phyloP scores from a whole-genome alignment of 2,113 vertebrate genomes.

The Brachyhypopomus occidentalis region DNA sequence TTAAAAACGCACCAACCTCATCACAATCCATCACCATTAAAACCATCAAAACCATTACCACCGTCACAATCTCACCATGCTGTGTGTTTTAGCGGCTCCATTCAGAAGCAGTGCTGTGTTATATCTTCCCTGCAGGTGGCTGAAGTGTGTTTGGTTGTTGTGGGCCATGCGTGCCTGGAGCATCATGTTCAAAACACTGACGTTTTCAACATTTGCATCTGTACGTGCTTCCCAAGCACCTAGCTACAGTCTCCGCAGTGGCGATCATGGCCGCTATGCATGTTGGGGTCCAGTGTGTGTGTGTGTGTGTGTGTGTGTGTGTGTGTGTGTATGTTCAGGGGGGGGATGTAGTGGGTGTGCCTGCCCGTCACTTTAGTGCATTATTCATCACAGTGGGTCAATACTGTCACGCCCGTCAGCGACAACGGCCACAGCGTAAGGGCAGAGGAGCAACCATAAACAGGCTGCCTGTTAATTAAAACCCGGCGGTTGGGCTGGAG shows the following conservation, averaged over 20 bases:
- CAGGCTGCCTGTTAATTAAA: too few species aligned
- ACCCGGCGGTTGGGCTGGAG: too few species aligned
- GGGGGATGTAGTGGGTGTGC: background rate
- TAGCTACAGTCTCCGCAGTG: background rate
- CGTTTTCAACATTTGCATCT: background rate
- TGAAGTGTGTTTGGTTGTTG: too few species aligned
- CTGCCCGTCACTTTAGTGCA: constrained; percentile 21
- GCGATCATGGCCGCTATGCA: background rate
- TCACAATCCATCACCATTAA: constrained; percentile 14
- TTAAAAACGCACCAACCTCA: constrained; percentile 17
- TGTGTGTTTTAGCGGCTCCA: background rate
- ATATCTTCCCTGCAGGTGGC: background rate
- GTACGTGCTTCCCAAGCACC: background rate
- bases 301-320: background rate
- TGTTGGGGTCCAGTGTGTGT: background rate
- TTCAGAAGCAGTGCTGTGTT: background rate
- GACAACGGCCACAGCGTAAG: background rate
- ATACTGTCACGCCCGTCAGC: constrained; percentile 14
- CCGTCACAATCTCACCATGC: constrained; percentile 5
- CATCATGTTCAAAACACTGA: background rate
- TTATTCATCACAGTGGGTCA: constrained; percentile 27
- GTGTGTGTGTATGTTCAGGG: background rate
- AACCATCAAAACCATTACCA: background rate
- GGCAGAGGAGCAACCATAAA: background rate
- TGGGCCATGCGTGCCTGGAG: too few species aligned